phyloP scores from a whole-genome alignment of 2,888 invertebrate genomes.

The Drosophila falleni region DNA sequence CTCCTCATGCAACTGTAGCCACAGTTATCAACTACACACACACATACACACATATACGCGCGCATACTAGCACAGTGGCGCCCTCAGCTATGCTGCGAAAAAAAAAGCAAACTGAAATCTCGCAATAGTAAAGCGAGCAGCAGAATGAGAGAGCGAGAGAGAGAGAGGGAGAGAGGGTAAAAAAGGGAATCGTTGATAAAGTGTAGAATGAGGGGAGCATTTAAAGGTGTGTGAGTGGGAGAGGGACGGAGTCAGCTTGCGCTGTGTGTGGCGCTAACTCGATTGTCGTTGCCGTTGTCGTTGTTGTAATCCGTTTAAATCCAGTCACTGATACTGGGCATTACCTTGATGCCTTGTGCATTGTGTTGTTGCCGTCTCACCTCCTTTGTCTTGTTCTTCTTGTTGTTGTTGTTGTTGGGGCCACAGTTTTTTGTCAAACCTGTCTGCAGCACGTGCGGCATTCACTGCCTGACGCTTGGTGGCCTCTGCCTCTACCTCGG shows the following conservation, averaged over 20 bases:
- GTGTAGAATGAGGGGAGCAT: not conserved
- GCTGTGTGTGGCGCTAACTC: constrained; percentile 71
- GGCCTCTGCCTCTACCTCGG: constrained; percentile 18
- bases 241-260: constrained; percentile 14
- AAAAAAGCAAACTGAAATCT: constrained; percentile 45
- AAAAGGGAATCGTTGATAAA: not conserved
- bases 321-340: constrained; percentile 80
- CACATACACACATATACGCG: constrained; percentile 24
- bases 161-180: not conserved
- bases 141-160: too few species aligned
- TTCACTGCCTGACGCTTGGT: constrained; percentile 46
- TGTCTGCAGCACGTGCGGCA: constrained; percentile 80
- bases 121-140: constrained; percentile 26
- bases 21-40: constrained; percentile 58
- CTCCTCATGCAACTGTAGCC: constrained; percentile 26
- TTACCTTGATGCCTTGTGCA: constrained; percentile 55
- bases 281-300: constrained; percentile 70
- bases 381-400: constrained; percentile 20
- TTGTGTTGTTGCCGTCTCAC: constrained; percentile 21
- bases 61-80: constrained; percentile 10
- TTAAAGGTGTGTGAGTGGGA: not conserved
- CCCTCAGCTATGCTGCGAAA: constrained; percentile 34
- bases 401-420: constrained; percentile 36
- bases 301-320: constrained; percentile 80
- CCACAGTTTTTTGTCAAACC: constrained; percentile 80